These are phyloP conservation scores for Cliona cf. orientalis DNA, from an alignment of 37 sponge, comb jelly and placozoan species.

Conservation along the genomic window DNA sequence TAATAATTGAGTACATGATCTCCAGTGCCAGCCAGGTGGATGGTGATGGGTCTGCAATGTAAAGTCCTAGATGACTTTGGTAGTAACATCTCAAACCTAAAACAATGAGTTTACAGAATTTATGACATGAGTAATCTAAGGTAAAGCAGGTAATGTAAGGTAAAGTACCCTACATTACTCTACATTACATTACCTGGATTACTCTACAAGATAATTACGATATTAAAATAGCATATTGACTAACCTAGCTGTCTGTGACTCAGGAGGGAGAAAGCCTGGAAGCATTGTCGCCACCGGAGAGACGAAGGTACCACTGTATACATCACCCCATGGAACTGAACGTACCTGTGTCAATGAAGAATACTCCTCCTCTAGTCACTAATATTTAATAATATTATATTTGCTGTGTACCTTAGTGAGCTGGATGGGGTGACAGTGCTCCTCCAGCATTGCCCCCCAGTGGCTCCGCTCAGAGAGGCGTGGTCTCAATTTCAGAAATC, in stretches of 20 bases:
- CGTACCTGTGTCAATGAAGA: constrained; percentile 2
- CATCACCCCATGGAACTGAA: background rate
- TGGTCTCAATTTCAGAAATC: too few species aligned
- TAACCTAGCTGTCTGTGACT: constrained; percentile 32
- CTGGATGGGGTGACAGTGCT: constrained; percentile 1
- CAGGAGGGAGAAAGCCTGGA: constrained; percentile 60
- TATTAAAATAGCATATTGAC: too few species aligned
- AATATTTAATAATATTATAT: background rate
- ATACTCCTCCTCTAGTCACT: background rate
- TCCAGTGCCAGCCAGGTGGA: constrained; percentile 92
- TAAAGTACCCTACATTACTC: too few species aligned
- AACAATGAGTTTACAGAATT: constrained; percentile 7
- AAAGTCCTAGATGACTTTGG: constrained; percentile 49
- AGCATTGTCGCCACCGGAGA: constrained; percentile 71
- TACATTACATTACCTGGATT: too few species aligned
- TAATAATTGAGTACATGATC: constrained; percentile 69
- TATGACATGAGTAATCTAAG: too few species aligned
- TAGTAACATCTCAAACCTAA: constrained; percentile 82
- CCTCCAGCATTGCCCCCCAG: constrained; percentile 12
- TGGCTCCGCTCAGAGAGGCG: background rate
- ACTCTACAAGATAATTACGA: too few species aligned
- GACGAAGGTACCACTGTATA: constrained; percentile 48
- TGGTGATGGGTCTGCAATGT: constrained; percentile 48
- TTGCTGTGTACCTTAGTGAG: constrained; percentile 3
- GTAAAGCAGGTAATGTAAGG: too few species aligned